Conservation (phyloP, 2,113 vertebrate species). For the Athene noctua region DNA sequence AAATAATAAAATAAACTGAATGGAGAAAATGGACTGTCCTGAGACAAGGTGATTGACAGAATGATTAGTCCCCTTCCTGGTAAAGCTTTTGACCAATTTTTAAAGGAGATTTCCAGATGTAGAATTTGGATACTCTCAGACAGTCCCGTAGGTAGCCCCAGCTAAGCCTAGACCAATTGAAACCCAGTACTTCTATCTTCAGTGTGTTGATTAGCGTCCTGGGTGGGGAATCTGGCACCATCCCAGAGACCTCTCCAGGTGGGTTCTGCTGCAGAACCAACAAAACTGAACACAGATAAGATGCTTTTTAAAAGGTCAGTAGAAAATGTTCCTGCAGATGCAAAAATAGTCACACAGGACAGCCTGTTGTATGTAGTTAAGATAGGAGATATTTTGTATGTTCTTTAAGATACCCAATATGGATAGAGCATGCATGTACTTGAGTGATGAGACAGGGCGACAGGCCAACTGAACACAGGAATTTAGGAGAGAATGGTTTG, state of each 20-base stretch:
- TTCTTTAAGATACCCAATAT: not conserved
- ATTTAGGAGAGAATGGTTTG: not conserved
- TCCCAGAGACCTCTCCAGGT: not conserved
- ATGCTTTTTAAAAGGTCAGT: not conserved
- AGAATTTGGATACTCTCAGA: not conserved
- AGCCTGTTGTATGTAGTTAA: not conserved
- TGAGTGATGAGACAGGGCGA: not conserved
- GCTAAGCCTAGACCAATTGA: not conserved
- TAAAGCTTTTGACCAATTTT: not conserved
- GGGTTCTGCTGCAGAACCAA: not conserved
- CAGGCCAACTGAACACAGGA: not conserved
- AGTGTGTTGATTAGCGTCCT: not conserved
- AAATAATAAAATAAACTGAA: not conserved
- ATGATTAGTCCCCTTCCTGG: not conserved
- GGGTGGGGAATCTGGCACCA: not conserved
- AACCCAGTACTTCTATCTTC: not conserved
- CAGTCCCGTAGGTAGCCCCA: not conserved
- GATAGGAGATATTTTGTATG: not conserved
- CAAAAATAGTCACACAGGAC: fast-evolving
- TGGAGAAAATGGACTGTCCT: not conserved
- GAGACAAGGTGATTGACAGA: not conserved
- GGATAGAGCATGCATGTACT: not conserved
- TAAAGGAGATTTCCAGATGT: not conserved
- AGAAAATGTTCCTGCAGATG: not conserved
- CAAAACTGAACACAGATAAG: not conserved